These are phyloP conservation scores for Ochotona curzoniae DNA, from an alignment of 2,113 vertebrate genomes.

Conservation along the genomic window DNA sequence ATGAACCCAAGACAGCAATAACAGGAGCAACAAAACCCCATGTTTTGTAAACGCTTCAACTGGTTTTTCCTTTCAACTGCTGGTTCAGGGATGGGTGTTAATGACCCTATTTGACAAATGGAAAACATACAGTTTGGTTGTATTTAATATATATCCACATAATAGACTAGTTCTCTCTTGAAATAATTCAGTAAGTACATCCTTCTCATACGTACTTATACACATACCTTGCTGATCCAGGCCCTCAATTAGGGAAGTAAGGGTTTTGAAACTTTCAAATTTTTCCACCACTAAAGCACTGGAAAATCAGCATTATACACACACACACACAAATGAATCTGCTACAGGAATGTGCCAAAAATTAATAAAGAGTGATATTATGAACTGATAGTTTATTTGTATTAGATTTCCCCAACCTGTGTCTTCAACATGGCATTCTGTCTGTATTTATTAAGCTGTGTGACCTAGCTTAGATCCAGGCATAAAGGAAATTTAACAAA, in stretches of 20 bases:
- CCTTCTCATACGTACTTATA: neutral
- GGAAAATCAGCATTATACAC: no score
- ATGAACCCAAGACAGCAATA: slow-evolving; percentile 49
- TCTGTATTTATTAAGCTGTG: neutral
- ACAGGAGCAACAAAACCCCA: slow-evolving; percentile 55
- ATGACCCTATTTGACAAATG: slow-evolving; percentile 57
- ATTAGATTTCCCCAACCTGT: slow-evolving; percentile 1
- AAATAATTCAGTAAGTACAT: slow-evolving; percentile 76
- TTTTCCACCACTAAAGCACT: slow-evolving; percentile 62
- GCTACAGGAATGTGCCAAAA: slow-evolving; percentile 16
- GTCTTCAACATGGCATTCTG: neutral
- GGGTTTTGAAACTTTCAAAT: slow-evolving; percentile 70
- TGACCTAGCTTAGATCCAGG: neutral
- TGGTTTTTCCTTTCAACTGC: slow-evolving; percentile 65
- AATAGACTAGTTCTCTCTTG: slow-evolving; percentile 59
- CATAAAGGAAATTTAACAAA: slow-evolving; percentile 40
- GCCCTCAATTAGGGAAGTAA: slow-evolving; percentile 44
- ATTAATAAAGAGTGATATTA: slow-evolving; percentile 46
- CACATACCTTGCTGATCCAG: neutral
- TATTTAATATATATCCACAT: slow-evolving; percentile 51
- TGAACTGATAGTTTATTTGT: slow-evolving; percentile 11
- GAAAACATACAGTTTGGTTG: slow-evolving; percentile 59
- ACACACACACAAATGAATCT: slow-evolving; percentile 1
- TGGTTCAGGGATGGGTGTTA: slow-evolving; percentile 63
- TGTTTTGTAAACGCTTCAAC: slow-evolving; percentile 44